These are phyloP conservation scores for Unio delphinus DNA, from an alignment of 2,888 invertebrate species.

Conservation along the genomic window DNA sequence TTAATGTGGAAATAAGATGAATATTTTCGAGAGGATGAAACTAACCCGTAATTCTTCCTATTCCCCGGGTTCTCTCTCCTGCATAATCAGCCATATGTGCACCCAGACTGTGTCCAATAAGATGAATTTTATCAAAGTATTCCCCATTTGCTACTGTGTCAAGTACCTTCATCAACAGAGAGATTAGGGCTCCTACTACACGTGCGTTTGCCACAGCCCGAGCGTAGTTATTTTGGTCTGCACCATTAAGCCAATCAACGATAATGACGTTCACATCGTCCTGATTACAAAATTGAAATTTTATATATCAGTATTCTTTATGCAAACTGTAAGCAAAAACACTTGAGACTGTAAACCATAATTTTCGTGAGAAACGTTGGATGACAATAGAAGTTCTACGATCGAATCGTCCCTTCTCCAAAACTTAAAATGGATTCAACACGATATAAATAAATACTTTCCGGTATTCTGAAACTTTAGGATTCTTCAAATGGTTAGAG, in stretches of 20 bases:
- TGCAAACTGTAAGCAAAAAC: no score
- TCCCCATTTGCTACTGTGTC: slow-evolving; percentile 15
- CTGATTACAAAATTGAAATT: slow-evolving; percentile 10
- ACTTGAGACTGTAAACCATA: no score
- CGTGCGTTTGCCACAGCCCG: slow-evolving; percentile 66
- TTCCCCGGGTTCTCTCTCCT: slow-evolving; percentile 75
- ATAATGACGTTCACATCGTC: slow-evolving; percentile 41
- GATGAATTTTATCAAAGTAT: slow-evolving; percentile 76
- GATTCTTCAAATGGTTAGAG: no score
- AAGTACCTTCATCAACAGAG: slow-evolving; percentile 49
- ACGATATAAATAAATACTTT: no score
- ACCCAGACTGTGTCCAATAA: slow-evolving; percentile 90
- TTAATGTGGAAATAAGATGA: not conserved
- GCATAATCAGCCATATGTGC: slow-evolving; percentile 91
- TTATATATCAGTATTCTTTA: no score
- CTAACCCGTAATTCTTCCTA: slow-evolving; percentile 63
- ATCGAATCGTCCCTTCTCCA: no score
- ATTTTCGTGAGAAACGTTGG: no score
- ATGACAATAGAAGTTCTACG: no score
- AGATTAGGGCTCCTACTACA: slow-evolving; percentile 64
- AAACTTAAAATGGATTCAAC: no score
- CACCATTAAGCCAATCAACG: slow-evolving; percentile 47
- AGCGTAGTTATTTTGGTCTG: slow-evolving; percentile 52
- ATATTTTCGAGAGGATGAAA: not conserved
- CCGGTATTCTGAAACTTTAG: no score